phyloP scores from a whole-genome alignment of 2,797 vertebrate species.

The Anguilla obscura region DNA sequence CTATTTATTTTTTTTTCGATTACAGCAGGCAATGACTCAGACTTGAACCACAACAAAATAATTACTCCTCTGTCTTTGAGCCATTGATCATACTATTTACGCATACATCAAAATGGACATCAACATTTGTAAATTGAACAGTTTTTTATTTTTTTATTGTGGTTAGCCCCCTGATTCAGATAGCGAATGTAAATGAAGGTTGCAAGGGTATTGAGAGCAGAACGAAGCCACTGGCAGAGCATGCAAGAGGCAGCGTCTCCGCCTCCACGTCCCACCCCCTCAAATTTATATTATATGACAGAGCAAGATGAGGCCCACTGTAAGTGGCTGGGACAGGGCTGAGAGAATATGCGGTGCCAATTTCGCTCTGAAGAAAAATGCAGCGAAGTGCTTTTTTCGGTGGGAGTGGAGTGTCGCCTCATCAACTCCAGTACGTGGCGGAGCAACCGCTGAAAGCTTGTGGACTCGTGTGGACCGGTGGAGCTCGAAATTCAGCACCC shows the following conservation, averaged over 20 bases:
- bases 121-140: neutral
- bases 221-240: neutral
- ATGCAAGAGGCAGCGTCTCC: neutral
- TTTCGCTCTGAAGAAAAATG: constrained; percentile 12
- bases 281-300: neutral
- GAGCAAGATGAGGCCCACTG: neutral
- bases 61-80: too few relatives aligned
- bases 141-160: too few relatives aligned
- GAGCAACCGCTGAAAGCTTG: neutral
- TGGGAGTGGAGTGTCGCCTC: constrained; percentile 25
- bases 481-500: constrained; percentile 23
- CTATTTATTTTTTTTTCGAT: too few relatives aligned
- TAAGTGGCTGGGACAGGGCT: neutral
- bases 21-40: too few relatives aligned
- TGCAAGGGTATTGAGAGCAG: neutral
- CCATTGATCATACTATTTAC: too few relatives aligned
- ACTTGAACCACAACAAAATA: too few relatives aligned
- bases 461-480: neutral
- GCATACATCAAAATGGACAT: too few relatives aligned
- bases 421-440: neutral
- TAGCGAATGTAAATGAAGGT: neutral
- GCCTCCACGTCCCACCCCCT: neutral
- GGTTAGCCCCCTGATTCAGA: too few relatives aligned
- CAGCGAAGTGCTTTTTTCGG: constrained; percentile 19
- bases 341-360: neutral